Conservation (phyloP, 2,888 invertebrate genomes). For the Euspilapteryx auroguttella region DNA sequence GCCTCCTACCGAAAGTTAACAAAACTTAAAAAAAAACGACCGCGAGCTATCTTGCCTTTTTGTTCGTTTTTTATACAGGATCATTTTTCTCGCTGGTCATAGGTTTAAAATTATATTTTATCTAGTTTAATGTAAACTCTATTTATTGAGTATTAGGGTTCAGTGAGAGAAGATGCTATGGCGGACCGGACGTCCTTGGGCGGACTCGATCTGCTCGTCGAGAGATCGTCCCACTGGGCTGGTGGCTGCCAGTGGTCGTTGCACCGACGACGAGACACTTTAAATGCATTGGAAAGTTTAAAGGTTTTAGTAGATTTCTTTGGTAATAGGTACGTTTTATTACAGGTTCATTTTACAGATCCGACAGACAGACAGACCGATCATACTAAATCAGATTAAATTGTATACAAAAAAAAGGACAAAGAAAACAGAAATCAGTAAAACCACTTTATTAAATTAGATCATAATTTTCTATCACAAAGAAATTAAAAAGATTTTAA, state of each 20-base stretch:
- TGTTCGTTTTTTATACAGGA: slow-evolving; percentile 52
- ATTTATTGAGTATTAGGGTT: slow-evolving; percentile 8
- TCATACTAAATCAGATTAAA: too few species aligned
- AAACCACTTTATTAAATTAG: too few species aligned
- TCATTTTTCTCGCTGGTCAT: slow-evolving; percentile 53
- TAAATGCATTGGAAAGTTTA: slow-evolving; percentile 58
- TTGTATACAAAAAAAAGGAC: too few species aligned
- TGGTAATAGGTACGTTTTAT: slow-evolving; percentile 4
- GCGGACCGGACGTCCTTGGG: slow-evolving; percentile 56
- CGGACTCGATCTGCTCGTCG: slow-evolving; percentile 59
- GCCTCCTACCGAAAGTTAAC: slow-evolving; percentile 31
- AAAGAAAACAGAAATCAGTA: too few species aligned
- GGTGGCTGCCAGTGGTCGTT: slow-evolving; percentile 51
- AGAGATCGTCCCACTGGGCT: slow-evolving; percentile 52
- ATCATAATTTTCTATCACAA: too few species aligned
- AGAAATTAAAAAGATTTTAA: too few species aligned
- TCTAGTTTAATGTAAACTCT: background rate
- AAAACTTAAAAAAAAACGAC: slow-evolving; percentile 58
- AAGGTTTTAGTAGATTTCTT: slow-evolving; percentile 19
- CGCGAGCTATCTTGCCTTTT: slow-evolving; percentile 36
- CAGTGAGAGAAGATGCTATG: slow-evolving; percentile 16
- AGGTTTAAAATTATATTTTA: slow-evolving; percentile 24
- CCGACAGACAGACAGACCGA: too few species aligned
- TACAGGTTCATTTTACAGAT: too few species aligned
- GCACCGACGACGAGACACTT: slow-evolving; percentile 52